Base-by-base conservation (phyloP, 2,113 vertebrate species). In the Amphiprion ocellaris region DNA sequence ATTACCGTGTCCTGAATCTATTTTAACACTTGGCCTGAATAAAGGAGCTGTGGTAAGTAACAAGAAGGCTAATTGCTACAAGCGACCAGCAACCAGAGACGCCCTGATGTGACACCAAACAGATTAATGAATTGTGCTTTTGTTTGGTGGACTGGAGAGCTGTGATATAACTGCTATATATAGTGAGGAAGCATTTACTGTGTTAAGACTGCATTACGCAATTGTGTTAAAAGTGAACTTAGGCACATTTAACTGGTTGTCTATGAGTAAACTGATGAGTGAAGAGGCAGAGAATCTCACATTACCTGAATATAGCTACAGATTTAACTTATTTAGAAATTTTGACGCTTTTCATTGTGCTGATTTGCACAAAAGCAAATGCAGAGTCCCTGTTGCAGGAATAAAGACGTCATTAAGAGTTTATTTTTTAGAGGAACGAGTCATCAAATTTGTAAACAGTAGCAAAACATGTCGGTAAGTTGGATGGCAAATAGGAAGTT, bases 181-280 rank as follows among this genome's bases (percentile, higher is more conserved):
- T 26, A 39, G 73, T 21, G 8, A 75, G 69, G 67, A 83, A 65
- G 50, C 23, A 46, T 65, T 79, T 19, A 76, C 60, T 79, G 71
- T 78, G 81, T 63, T 87, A 86, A 82, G 78, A 65, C 52, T 47
- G 7, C 30, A 37, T 83, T 85, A 81, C 15, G 11, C 66, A 84
- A 69, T 77, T 68, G 71, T 24, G 33, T 39, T 39, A 10, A 21
- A 47, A 14, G 3, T 67, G 44, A 77, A 62, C 52, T n/a, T 70
- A 33, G 26, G n/a, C 64, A 26, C 10, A 46, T 21, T 17, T 33
- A 30, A 3, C 14, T 11, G 10, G 28, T 47, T 69, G 23, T 60
- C 23, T 21, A 37, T 16, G 9, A 19, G 17, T 46, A 19, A 12
- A 33, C 15, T 17, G 15, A 46, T 52, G 1, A 69, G 65, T 53